These are phyloP conservation scores for Phenacoccus solenopsis DNA, from an alignment of 1,140 invertebrate species.

Conservation along the genomic window DNA sequence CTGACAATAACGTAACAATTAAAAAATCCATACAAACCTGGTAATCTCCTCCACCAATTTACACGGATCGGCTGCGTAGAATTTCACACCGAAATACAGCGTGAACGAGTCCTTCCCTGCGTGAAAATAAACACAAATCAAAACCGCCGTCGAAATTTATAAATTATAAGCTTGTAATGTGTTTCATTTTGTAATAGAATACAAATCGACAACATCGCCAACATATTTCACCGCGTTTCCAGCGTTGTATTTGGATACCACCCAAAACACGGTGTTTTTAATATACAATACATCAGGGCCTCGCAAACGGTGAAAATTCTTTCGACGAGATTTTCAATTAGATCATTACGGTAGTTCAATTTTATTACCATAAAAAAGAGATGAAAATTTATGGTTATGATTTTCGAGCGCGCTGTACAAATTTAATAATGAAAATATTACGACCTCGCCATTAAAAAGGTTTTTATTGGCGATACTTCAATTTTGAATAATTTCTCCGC, in stretches of 20 bases:
- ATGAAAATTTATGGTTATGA: slow-evolving; percentile 3
- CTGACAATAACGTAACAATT: background rate
- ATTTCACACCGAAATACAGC: slow-evolving; percentile 95
- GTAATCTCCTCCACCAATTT: slow-evolving; percentile 91
- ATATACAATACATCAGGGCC: too few relatives aligned
- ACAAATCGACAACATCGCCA: background rate
- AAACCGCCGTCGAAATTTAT: too few relatives aligned
- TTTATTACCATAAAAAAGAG: background rate
- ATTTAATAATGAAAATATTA: slow-evolving; percentile 4
- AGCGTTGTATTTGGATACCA: slow-evolving; percentile 47
- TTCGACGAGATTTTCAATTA: background rate
- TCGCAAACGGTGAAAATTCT: too few relatives aligned
- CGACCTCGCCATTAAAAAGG: background rate
- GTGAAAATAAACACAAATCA: slow-evolving; percentile 34
- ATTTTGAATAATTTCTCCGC: background rate
- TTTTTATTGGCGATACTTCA: background rate
- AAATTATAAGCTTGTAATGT: slow-evolving; percentile 29
- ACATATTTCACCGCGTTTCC: background rate
- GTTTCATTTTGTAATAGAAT: background rate
- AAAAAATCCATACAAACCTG: too few relatives aligned
- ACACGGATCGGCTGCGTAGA: slow-evolving; percentile 95
- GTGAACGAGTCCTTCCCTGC: slow-evolving; percentile 61
- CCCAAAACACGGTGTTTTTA: slow-evolving; percentile 31
- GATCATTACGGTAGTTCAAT: background rate
- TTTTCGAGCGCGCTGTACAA: background rate